Evolutionary conservation across 2,113 vertebrate genomes (phyloP).

Genomic region (Ptilorrhoa leucosticta): DNA sequence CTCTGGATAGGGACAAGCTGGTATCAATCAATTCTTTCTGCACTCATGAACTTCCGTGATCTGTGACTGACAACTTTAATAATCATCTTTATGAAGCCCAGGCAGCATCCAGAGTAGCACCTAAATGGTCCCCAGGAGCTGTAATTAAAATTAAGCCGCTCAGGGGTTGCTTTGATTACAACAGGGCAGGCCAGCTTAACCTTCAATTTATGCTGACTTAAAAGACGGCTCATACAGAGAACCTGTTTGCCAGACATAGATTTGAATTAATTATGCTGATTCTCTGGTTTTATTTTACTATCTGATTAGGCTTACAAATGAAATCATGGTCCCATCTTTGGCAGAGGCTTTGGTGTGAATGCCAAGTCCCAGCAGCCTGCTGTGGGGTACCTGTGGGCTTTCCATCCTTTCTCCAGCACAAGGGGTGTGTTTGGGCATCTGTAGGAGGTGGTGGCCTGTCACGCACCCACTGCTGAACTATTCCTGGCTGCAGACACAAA

Average conservation of each 20-base stretch:
- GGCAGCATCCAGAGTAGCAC: slow-evolving; percentile 28
- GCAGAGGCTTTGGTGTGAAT: neutral
- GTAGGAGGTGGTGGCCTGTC: neutral
- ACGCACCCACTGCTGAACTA: neutral
- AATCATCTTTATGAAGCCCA: slow-evolving; percentile 24
- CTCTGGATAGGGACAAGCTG: slow-evolving; percentile 6
- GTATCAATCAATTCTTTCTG: slow-evolving; percentile 6
- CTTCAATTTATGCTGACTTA: slow-evolving; percentile 31
- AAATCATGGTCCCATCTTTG: neutral
- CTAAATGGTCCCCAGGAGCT: slow-evolving; percentile 57
- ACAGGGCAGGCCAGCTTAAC: slow-evolving; percentile 15
- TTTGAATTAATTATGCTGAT: slow-evolving; percentile 59
- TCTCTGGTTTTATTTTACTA: slow-evolving; percentile 32
- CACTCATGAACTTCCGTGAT: neutral
- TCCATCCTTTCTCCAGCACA: neutral
- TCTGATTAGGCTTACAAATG: slow-evolving; percentile 51
- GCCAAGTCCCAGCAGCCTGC: neutral
- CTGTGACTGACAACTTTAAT: slow-evolving; percentile 58
- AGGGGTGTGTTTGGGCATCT: neutral
- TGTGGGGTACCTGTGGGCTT: neutral
- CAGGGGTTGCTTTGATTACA: slow-evolving; percentile 50
- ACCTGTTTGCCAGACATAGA: neutral
- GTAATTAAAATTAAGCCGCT: slow-evolving; percentile 56
- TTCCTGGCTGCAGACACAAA: neutral
- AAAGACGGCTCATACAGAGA: neutral